Base-by-base conservation (phyloP, 2,888 invertebrate genomes). In the Clistopyga incitator region DNA sequence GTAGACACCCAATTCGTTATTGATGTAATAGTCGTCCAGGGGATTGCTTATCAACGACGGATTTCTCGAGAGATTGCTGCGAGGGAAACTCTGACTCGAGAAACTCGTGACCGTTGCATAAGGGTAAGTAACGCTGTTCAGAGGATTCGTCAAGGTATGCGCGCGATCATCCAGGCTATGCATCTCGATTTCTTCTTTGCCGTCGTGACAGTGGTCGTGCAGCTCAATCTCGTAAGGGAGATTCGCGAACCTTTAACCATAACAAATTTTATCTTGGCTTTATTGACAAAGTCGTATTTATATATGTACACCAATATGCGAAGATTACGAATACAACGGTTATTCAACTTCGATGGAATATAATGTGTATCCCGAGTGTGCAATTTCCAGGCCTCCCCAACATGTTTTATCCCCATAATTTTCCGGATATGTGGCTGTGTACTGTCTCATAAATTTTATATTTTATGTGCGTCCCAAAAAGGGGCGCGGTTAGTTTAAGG, bases 1-100 rank as follows among this genome's bases (percentile, higher is more conserved):
- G 61, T 82, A 82, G 11, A 85, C 74, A 11, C 76, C 86, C 8
- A 91, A 64, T 68, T 92, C 91, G 82, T 92, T 90, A 82, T 91
- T 91, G 56, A 91, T 85, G 82, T 90, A 91, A 70, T 90, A 91
- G 52, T 88, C 89, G 79, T 92, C 91, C n/a, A 92, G 82, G 0
- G 91, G 92, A 81, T 92, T 92, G 82, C 88, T 89, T 56, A 90
- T 91, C 10, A 92, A 86, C n/a, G 91, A 90, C 6, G 91, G 90
- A 84, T 92, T 90, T 38, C 91, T 88, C 23, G 88, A 85, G 0
- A 90, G 80, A 38, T 85, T 88, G 54, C 88, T 86, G 3, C 91
- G 90, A 1, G 92, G 91, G 23, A 90, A 90, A 70, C 90, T 92
- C 61, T 90, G 90, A 76, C 88, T 88, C 6, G 90, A 89, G 42